These are phyloP conservation scores for Leptothorax acervorum DNA, from an alignment of 2,888 invertebrate species.

Conservation along the genomic window DNA sequence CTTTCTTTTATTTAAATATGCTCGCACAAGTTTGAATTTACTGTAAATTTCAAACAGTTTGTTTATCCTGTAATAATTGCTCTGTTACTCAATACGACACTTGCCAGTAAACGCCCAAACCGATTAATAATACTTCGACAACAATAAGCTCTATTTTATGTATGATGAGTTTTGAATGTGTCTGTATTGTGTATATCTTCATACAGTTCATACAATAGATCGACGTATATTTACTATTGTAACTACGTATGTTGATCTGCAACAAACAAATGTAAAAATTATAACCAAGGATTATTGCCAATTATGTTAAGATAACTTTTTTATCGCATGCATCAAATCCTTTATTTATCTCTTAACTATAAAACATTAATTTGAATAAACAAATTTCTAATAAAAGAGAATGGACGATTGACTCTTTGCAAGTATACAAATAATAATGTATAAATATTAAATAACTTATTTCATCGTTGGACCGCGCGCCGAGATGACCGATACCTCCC, in stretches of 20 bases:
- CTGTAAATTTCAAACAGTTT: background rate
- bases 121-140: background rate
- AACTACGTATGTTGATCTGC: background rate
- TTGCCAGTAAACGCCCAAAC: background rate
- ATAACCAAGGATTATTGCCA: no score
- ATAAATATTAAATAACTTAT: conserved; percentile 9
- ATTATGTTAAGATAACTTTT: no score
- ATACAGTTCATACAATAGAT: no score
- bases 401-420: background rate
- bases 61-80: background rate
- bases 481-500: background rate
- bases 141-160: background rate
- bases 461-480: background rate
- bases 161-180: background rate
- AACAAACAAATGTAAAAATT: conserved; percentile 2
- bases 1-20: no score
- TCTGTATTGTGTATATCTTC: no score
- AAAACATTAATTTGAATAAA: background rate
- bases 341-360: background rate
- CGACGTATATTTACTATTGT: background rate
- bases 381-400: background rate
- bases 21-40: no score
- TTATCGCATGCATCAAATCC: background rate
- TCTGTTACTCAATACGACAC: background rate
- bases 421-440: background rate